phyloP scores from a whole-genome alignment of 2,113 vertebrate genomes.

The Nycticorax nycticorax region DNA sequence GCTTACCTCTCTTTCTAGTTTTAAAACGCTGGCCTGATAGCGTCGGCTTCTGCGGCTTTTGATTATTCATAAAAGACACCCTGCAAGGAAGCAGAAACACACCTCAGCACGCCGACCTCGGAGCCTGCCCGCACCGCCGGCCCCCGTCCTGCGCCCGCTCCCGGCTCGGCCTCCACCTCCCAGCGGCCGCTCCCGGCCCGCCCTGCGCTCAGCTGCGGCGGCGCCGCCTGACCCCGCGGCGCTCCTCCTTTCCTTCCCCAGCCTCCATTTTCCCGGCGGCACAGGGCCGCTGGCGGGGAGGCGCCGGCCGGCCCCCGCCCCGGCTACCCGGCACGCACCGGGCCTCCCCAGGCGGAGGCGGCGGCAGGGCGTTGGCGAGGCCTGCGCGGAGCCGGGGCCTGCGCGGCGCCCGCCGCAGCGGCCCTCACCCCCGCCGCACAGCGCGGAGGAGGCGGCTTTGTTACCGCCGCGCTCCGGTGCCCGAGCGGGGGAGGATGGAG shows the following conservation, averaged over 20 bases:
- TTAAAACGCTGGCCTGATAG: slow-evolving; percentile 99
- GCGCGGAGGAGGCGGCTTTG: not conserved
- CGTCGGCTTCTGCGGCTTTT: slow-evolving; percentile 99
- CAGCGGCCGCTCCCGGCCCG: not conserved
- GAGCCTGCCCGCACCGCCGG: not conserved
- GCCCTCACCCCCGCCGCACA: not conserved
- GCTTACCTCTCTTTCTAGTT: slow-evolving; percentile 97
- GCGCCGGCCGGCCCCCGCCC: not conserved
- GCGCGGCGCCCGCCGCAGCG: too few species aligned
- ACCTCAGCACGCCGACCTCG: not conserved
- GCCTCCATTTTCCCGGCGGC: not conserved
- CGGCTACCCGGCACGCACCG: not conserved
- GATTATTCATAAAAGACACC: slow-evolving; percentile 99
- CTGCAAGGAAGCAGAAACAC: slow-evolving; percentile 42
- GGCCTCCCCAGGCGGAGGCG: not conserved
- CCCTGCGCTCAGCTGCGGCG: not conserved
- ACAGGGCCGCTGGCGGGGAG: not conserved
- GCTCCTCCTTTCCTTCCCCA: not conserved
- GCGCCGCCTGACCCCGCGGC: not conserved
- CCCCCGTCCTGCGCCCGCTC: not conserved
- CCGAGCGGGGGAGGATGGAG: not conserved
- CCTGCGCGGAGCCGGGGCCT: not conserved
- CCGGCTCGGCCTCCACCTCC: not conserved
- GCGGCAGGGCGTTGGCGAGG: not conserved
- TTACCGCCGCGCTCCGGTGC: not conserved